Evolutionary conservation across 2,113 vertebrate genomes (phyloP).

Genomic region (Galeopterus variegatus): DNA sequence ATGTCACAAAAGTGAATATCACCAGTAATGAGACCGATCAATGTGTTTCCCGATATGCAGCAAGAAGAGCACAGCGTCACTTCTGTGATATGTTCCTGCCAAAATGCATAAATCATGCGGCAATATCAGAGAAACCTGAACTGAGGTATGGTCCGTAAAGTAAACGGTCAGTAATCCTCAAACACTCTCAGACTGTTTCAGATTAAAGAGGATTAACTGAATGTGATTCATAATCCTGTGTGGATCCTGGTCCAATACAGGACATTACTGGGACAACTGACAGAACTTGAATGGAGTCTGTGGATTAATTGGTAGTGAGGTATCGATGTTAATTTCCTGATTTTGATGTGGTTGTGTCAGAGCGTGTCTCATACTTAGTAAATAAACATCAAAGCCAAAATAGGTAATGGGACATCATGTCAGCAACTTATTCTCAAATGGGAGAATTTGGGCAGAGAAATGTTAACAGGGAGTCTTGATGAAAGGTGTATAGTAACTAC

Average conservation of each 20-base stretch:
- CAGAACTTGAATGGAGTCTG: not conserved
- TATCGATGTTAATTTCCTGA: not conserved
- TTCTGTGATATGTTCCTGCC: not conserved
- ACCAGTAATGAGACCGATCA: slow-evolving; percentile 11
- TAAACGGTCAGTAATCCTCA: not conserved
- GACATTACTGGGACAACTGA: not conserved
- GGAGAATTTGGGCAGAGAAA: not conserved
- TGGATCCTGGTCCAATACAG: not conserved
- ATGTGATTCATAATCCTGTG: not conserved
- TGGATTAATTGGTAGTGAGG: not conserved
- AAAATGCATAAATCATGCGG: not conserved
- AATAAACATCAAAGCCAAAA: not conserved
- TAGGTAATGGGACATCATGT: not conserved
- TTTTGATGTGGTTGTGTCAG: not conserved
- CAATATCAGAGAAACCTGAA: not conserved
- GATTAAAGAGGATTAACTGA: not conserved
- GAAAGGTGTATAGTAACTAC: not conserved
- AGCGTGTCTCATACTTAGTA: not conserved
- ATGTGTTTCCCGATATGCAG: not conserved
- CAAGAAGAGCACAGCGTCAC: not conserved
- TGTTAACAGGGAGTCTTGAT: not conserved
- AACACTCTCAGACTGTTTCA: not conserved
- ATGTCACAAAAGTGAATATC: not conserved
- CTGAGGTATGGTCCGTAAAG: not conserved
- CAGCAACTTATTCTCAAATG: slow-evolving; percentile 10